Evolutionary conservation across 2,113 vertebrate species (phyloP).

Genomic region (Anoura caudifer): DNA sequence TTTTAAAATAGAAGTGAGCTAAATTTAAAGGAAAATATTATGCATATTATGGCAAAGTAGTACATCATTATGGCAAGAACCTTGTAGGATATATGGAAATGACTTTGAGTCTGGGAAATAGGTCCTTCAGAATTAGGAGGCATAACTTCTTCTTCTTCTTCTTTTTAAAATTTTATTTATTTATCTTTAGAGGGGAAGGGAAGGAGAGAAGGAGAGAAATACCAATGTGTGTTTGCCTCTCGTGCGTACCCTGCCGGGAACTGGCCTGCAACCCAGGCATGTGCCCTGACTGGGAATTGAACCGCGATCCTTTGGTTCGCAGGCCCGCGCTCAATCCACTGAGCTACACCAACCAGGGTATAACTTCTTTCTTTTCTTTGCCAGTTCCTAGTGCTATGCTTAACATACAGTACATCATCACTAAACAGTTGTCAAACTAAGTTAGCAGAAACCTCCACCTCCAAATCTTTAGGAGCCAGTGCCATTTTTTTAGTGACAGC

Average conservation of each 20-base stretch:
- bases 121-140: neutral
- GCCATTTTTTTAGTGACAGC: neutral
- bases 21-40: slow-evolving; percentile 16
- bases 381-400: neutral
- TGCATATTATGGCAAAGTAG: neutral
- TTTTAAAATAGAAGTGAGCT: neutral
- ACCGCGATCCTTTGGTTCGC: no score
- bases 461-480: neutral
- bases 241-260: no score
- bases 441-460: neutral
- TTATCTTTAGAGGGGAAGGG: no score
- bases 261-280: no score
- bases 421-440: neutral
- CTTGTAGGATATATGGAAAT: neutral
- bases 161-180: no score
- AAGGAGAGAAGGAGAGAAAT: no score
- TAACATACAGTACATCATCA: neutral
- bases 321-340: no score
- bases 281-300: no score
- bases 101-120: neutral
- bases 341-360: no score
- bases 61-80: neutral
- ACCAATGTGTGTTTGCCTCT: no score
- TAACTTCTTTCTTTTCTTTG: no score
- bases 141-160: neutral